Evolutionary conservation across 1,140 invertebrate genomes (phyloP).

Genomic region (Neodiprion lecontei): DNA sequence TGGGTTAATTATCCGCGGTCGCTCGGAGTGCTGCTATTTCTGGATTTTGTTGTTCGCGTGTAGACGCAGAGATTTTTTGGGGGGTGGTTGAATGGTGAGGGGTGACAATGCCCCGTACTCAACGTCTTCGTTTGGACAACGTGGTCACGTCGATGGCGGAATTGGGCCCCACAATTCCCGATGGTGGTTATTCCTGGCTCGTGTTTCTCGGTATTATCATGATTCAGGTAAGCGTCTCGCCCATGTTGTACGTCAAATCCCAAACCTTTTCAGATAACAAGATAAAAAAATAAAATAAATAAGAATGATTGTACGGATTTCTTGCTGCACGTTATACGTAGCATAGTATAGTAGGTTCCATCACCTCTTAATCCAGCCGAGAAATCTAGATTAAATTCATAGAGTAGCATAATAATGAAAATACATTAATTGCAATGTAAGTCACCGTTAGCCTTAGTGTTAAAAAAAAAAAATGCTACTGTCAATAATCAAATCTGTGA

Average conservation of each 20-base stretch:
- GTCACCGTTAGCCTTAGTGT: too few relatives aligned
- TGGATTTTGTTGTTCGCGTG: background rate
- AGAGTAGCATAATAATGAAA: too few relatives aligned
- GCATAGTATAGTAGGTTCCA: background rate
- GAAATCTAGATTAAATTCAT: background rate
- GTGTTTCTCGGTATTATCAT: constrained; percentile 65
- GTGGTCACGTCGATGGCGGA: constrained; percentile 69
- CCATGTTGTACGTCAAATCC: background rate
- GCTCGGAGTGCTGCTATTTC: background rate
- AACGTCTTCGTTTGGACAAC: constrained; percentile 56
- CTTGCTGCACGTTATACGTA: constrained; percentile 5
- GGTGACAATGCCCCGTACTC: constrained; percentile 6
- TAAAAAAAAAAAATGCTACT: too few relatives aligned
- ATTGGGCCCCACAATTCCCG: constrained; percentile 68
- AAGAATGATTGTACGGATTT: background rate
- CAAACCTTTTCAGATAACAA: background rate
- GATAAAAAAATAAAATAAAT: background rate
- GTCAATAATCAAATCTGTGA: too few relatives aligned
- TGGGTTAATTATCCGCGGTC: background rate
- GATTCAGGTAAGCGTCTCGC: constrained; percentile 58
- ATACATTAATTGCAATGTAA: too few relatives aligned
- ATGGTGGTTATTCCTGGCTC: constrained; percentile 72
- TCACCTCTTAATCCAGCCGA: background rate
- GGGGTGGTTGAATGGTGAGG: background rate
- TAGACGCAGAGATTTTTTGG: background rate